Base-by-base conservation (phyloP, 2,797 vertebrate genomes). In the Myotis findleyi region DNA sequence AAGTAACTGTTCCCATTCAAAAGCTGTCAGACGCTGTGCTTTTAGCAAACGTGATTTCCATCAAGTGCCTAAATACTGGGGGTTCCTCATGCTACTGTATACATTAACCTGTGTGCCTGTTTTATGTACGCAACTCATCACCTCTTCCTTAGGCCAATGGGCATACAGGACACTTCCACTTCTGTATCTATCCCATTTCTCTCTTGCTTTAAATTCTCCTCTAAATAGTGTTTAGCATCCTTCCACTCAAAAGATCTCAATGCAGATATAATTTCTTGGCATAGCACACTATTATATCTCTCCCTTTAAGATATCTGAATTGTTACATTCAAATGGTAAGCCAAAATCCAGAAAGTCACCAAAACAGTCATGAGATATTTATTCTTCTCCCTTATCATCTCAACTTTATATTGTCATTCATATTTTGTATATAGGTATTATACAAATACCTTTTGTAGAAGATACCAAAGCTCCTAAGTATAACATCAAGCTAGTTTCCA, bases 221-320 rank as follows among this genome's bases (percentile, higher is more conserved):
- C 82, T 81, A 30, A 82, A 87, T 55, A 23, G 27, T 51, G 17
- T 82, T 55, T 20, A 76, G 36, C 53, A 69, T 87, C 53, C 33
- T 87, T 87, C 38, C 18, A 84, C 20, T 80, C 59, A 49, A 16
- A 91, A n/a, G n/a, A 76, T 95, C 16, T 91, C 76, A 90, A 53
- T 62, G 53, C 8, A 96, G 27, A 8, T 57, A 55, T 79, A 41
- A 84, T 79, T 95, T 93, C 64, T 82, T 91, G 38, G 57, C 47
- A 66, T 49, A 79, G 72, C 47, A 36, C 17, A 92, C 47, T 91
- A 83, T 66, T 51, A 55, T 13, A 76, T 41, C 12, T 93, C 69
- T 64, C n/a, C 64, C 68, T 62, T 86, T 62, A 85, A 69, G 33
- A 89, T 62, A 92, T 47, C 33, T 23, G 36, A 62, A 23, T 18